phyloP scores from a whole-genome alignment of 2,888 invertebrate genomes.

The Polydrusus pterygomalis region DNA sequence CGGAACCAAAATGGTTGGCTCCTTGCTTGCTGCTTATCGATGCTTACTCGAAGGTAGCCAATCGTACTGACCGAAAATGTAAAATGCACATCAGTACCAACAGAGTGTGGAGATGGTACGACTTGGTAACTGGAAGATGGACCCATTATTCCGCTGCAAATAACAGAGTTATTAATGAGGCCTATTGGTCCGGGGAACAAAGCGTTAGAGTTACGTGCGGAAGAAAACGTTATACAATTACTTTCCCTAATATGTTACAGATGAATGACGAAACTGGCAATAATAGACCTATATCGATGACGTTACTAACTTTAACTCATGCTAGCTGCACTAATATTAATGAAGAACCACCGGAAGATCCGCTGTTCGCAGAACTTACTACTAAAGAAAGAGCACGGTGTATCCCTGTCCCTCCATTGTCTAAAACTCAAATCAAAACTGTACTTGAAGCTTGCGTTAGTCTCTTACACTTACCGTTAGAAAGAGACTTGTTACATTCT shows the following conservation, averaged over 20 bases:
- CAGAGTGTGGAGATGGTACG: conserved; percentile 88
- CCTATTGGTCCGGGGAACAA: conserved; percentile 83
- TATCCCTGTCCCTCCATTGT: conserved; percentile 66
- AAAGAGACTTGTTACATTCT: conserved; percentile 86
- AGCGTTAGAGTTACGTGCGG: conserved; percentile 83
- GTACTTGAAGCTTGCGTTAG: conserved; percentile 78
- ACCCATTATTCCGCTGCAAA: conserved; percentile 82
- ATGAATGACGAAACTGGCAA: conserved; percentile 91
- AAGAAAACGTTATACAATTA: conserved; percentile 84
- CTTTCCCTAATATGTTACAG: conserved; percentile 87
- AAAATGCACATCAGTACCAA: conserved; percentile 78
- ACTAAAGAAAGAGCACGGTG: conserved; percentile 68
- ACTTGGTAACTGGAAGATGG: conserved; percentile 88
- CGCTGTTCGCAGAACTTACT: conserved; percentile 64
- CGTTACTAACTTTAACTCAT: conserved; percentile 70
- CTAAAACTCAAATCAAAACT: conserved; percentile 63
- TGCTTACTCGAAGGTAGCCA: conserved; percentile 84
- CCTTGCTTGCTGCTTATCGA: conserved; percentile 84
- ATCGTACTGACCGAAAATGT: conserved; percentile 79
- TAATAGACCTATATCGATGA: conserved; percentile 84
- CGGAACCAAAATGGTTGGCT: conserved; percentile 84
- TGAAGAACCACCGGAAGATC: conserved; percentile 61
- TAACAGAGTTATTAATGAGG: conserved; percentile 85
- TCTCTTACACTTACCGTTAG: conserved; percentile 80
- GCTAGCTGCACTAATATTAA: conserved; percentile 64